A percentile compares a stretch with the other conserved stretches of the same genome.
Conservation (phyloP, 1,140 invertebrate species). For the Battus philenor region DNA sequence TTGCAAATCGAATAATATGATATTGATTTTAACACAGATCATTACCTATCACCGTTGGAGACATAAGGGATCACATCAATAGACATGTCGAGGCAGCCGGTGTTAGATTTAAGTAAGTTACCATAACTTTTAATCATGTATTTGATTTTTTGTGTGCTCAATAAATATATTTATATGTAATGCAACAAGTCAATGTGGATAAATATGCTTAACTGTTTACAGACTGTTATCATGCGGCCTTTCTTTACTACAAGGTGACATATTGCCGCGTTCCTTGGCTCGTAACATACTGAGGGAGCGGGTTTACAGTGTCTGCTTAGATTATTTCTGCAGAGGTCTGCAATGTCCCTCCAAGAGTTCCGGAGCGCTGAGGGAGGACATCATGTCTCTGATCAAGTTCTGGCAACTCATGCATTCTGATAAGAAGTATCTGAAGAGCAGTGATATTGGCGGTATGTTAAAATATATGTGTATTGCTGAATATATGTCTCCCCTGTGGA, state of each 20-base stretch:
- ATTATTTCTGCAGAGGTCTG: constrained; percentile 94
- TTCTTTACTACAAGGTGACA: constrained; percentile 95
- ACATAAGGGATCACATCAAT: constrained; percentile 82
- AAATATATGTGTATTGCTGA: no score
- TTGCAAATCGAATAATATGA: no score
- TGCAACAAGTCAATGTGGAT: no score
- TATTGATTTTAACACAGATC: no score
- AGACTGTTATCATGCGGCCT: constrained; percentile 94
- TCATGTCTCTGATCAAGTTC: constrained; percentile 93
- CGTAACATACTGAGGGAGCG: constrained; percentile 95
- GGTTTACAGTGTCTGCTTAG: constrained; percentile 94
- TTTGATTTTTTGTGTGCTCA: not conserved
- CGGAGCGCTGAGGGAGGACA: constrained; percentile 90
- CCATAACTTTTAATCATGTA: not conserved
- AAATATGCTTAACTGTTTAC: no score
- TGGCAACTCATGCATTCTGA: constrained; percentile 98
- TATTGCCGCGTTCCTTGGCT: constrained; percentile 88
- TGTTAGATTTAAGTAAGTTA: constrained; percentile 81
- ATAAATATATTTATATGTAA: no score
- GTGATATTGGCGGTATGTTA: constrained; percentile 72
- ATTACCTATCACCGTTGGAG: constrained; percentile 90
- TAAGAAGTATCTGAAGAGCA: constrained; percentile 95
- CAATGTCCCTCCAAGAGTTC: constrained; percentile 89
- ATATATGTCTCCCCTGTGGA: no score
- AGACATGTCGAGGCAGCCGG: constrained; percentile 92